These are phyloP conservation scores for Hetaerina americana DNA, from an alignment of 1,140 invertebrate genomes.

Conservation along the genomic window DNA sequence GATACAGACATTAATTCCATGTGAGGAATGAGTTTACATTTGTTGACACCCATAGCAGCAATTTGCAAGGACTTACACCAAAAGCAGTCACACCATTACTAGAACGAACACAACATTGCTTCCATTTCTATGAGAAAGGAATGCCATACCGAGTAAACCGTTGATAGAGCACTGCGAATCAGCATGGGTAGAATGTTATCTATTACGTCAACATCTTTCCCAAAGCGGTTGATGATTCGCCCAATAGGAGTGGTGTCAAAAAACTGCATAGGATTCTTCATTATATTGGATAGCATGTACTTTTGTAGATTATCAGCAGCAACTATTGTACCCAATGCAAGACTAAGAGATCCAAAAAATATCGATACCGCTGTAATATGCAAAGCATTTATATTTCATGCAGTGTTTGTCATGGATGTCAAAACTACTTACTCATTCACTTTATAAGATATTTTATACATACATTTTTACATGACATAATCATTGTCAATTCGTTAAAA, in stretches of 20 bases:
- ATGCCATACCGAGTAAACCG: conserved; percentile 35
- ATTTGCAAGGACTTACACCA: too few relatives aligned
- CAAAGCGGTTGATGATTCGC: conserved; percentile 45
- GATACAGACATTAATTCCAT: too few relatives aligned
- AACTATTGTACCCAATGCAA: conserved; percentile 25
- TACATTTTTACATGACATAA: too few relatives aligned
- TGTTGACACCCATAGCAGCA: too few relatives aligned
- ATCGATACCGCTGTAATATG: conserved; percentile 25
- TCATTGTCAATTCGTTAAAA: too few relatives aligned
- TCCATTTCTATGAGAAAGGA: too few relatives aligned
- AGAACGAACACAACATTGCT: too few relatives aligned
- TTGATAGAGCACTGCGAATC: conserved; percentile 32
- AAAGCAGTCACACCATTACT: too few relatives aligned
- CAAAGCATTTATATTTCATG: background rate
- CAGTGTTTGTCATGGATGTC: too few relatives aligned
- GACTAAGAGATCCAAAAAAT: conserved; percentile 22
- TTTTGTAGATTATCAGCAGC: conserved; percentile 12
- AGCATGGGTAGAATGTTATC: conserved; percentile 34
- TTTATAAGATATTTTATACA: too few relatives aligned
- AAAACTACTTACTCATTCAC: too few relatives aligned
- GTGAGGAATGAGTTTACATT: too few relatives aligned
- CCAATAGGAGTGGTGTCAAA: conserved; percentile 46
- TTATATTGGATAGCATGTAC: conserved; percentile 18
- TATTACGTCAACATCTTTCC: conserved; percentile 37
- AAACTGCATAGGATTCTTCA: conserved; percentile 40